These are phyloP conservation scores for Dasypus novemcinctus DNA, from an alignment of 2,113 vertebrate species.

Conservation along the genomic window DNA sequence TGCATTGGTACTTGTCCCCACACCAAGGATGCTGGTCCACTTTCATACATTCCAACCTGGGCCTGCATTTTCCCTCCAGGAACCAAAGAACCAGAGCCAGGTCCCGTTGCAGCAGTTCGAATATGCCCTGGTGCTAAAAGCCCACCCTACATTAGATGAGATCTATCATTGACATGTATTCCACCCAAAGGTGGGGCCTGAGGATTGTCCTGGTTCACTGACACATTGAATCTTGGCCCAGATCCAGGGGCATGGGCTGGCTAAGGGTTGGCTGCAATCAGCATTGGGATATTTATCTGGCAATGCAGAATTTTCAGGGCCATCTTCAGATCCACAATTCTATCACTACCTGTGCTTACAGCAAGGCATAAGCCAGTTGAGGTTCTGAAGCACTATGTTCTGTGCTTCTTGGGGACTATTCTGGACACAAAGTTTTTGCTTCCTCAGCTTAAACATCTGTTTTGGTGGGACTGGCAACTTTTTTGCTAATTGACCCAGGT, in stretches of 20 bases:
- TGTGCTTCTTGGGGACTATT: no score
- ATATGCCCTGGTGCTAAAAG: conserved; percentile 88
- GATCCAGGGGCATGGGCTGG: conserved; percentile 82
- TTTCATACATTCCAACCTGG: not conserved
- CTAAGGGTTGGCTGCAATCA: conserved; percentile 89
- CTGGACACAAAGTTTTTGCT: conserved; percentile 99
- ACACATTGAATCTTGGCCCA: conserved; percentile 81
- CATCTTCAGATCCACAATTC: conserved; percentile 97
- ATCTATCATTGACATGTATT: conserved; percentile 95
- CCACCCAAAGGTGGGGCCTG: conserved; percentile 90
- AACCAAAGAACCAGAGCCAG: conserved; percentile 85
- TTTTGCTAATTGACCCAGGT: conserved; percentile 97
- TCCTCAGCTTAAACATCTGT: conserved; percentile 99
- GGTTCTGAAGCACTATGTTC: no score
- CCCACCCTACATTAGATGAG: conserved; percentile 93
- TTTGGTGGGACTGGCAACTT: conserved; percentile 97
- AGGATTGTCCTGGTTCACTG: conserved; percentile 86
- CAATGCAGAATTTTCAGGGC: conserved; percentile 99
- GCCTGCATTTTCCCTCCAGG: conserved; percentile 85
- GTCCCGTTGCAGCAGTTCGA: conserved; percentile 83
- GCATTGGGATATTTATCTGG: conserved; percentile 89
- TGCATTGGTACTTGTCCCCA: conserved; percentile 87
- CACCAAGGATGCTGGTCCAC: no score
- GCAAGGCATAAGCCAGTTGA: no score
- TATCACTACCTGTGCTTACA: conserved; percentile 99